Base-by-base conservation (phyloP, 1,140 invertebrate species). In the Rhopalosiphum maidis region DNA sequence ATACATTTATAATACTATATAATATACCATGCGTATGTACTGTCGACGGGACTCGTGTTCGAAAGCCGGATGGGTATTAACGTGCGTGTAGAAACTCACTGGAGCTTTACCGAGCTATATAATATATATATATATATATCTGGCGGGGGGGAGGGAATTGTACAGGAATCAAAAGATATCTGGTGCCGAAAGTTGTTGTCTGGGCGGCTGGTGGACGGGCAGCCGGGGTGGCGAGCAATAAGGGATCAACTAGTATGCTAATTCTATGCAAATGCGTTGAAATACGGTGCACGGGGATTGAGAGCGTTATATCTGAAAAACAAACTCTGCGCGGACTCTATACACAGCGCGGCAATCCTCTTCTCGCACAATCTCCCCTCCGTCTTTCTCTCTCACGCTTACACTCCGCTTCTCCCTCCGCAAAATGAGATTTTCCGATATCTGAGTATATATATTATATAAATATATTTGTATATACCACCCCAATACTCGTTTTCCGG, bases 191-290 rank as follows among this genome's bases (percentile, higher is more conserved):
- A 92, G 91, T 92, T 92, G 91, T 92, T 54, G 77, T 92, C 37
- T 30, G 15, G 77, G 43, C 1, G n/a, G 23, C 21, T 1, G 91
- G 23, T 2, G 22, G 60, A 30, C 60, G 22, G 54, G 22, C 54
- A 25, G 55, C 18, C 25, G 46, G 82, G 23, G 51, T 2, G 88
- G 25, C 6, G 43, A 85, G 91, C 91, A 85, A 92, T 85, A 85
- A 92, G 91, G 91, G 91, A 92, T 92, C 91, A 92, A 92, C 91
- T 92, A 92, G 91, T 92, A 92, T 92, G 91, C 77, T 92, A 92
- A 92, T 92, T 92, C 68, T 92, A 92, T 92, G 91, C 77, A 92
- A 92, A 92, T 92, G 91, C 82, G 91, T 51, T 41, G 77, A 54
- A 85, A 92, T 54, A 51, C 91, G 46, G 77, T 85, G 91, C 91